Conservation (phyloP, 2,113 vertebrate genomes). For the Labeo rohita region DNA sequence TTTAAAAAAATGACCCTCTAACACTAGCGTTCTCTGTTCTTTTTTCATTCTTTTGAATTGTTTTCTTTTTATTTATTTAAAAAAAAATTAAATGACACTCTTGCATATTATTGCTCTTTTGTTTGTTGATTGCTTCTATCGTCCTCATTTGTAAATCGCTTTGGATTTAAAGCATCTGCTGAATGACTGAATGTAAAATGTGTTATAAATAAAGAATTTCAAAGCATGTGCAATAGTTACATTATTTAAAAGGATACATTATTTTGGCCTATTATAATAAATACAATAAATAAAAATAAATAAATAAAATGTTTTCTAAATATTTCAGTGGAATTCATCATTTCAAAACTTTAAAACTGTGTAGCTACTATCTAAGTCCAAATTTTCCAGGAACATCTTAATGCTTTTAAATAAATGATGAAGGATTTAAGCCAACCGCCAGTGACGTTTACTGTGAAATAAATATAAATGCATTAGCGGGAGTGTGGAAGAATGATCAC, state of each 20-base stretch:
- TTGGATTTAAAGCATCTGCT: too few relatives aligned
- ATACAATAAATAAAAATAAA: not conserved
- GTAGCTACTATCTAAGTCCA: slow-evolving; percentile 12
- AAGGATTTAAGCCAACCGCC: slow-evolving; percentile 27
- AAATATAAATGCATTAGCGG: slow-evolving; percentile 46
- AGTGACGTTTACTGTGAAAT: slow-evolving; percentile 49
- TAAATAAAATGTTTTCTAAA: not conserved
- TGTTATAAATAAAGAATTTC: too few relatives aligned
- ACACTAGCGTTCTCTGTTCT: too few relatives aligned
- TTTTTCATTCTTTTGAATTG: too few relatives aligned
- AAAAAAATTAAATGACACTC: too few relatives aligned
- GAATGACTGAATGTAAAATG: too few relatives aligned
- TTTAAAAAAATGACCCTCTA: too few relatives aligned
- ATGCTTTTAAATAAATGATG: slow-evolving; percentile 54
- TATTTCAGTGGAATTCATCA: not conserved
- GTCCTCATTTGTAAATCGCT: too few relatives aligned
- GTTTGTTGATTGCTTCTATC: too few relatives aligned
- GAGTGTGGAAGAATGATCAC: slow-evolving; percentile 10
- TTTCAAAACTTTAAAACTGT: not conserved
- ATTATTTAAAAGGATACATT: not conserved
- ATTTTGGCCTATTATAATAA: not conserved
- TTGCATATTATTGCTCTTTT: too few relatives aligned
- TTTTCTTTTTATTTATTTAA: too few relatives aligned
- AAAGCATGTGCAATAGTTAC: not conserved
- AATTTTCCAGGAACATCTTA: slow-evolving; percentile 45